These are phyloP conservation scores for Tricholauxania praeusta DNA, from an alignment of 2,888 invertebrate species.

Conservation along the genomic window DNA sequence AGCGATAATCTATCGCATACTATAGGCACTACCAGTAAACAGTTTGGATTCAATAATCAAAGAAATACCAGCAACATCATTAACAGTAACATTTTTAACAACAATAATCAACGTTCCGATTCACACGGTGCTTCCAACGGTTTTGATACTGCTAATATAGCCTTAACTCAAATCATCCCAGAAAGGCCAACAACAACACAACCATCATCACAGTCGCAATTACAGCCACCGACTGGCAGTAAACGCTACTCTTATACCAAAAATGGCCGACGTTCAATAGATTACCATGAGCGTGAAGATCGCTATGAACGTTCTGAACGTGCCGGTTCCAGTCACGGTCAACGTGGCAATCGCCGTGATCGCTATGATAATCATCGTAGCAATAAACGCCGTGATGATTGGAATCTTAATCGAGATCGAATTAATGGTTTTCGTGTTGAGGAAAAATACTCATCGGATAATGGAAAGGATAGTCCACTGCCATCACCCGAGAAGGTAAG, in stretches of 20 bases:
- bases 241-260: constrained; percentile 1
- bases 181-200: not conserved
- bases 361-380: constrained; percentile 65
- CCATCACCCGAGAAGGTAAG: constrained; percentile 60
- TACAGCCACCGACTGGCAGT: not conserved
- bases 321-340: constrained; percentile 31
- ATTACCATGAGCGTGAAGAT: constrained; percentile 31
- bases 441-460: constrained; percentile 57
- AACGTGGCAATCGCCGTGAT: constrained; percentile 47
- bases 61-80: not conserved
- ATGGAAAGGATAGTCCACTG: constrained; percentile 61
- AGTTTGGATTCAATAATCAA: not conserved
- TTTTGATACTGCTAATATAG: not conserved
- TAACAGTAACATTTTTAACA: not conserved
- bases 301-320: constrained; percentile 42
- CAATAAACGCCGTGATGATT: constrained; percentile 64
- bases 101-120: constrained; percentile 1
- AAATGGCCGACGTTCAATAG: constrained; percentile 15
- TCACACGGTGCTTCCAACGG: constrained; percentile 1
- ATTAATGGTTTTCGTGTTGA: constrained; percentile 63
- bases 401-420: constrained; percentile 65
- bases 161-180: no score
- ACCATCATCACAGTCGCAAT: no score
- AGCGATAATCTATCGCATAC: not conserved
- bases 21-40: constrained; percentile 4